These are phyloP conservation scores for Sceloporus tristichus DNA, from an alignment of 2,113 vertebrate genomes.

Conservation along the genomic window DNA sequence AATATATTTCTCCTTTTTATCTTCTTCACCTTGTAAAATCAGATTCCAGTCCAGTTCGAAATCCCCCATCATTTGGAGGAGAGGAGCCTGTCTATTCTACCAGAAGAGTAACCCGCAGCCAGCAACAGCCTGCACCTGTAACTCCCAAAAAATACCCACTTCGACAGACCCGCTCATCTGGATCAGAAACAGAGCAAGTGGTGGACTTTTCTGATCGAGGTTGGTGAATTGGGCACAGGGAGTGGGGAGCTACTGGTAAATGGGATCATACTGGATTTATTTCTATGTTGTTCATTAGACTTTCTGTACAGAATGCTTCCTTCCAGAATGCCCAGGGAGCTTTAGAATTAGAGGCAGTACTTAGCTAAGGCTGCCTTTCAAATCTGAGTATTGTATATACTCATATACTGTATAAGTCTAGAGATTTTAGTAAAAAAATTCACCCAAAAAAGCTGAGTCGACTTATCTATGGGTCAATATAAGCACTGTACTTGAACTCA, in stretches of 20 bases:
- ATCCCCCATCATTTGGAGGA: slow-evolving; percentile 79
- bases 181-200: slow-evolving; percentile 91
- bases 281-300: background rate
- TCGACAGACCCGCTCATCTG: slow-evolving; percentile 92
- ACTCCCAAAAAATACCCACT: slow-evolving; percentile 93
- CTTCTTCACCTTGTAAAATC: background rate
- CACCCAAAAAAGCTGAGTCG: too few species aligned
- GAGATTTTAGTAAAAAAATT: too few species aligned
- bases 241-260: background rate
- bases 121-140: slow-evolving; percentile 88
- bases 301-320: background rate
- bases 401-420: background rate
- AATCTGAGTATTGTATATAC: background rate
- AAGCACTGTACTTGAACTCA: too few species aligned
- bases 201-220: slow-evolving; percentile 89
- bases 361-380: background rate
- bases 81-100: slow-evolving; percentile 90
- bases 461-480: too few species aligned
- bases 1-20: slow-evolving; percentile 9
- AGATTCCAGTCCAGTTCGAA: slow-evolving; percentile 87
- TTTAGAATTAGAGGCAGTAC: background rate
- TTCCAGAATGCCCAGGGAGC: too few species aligned
- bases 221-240: slow-evolving; percentile 41
- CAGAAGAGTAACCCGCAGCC: slow-evolving; percentile 93
- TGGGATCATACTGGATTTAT: background rate